Evolutionary conservation across 2,797 vertebrate species (phyloP).

Genomic region (Streptopelia turtur): DNA sequence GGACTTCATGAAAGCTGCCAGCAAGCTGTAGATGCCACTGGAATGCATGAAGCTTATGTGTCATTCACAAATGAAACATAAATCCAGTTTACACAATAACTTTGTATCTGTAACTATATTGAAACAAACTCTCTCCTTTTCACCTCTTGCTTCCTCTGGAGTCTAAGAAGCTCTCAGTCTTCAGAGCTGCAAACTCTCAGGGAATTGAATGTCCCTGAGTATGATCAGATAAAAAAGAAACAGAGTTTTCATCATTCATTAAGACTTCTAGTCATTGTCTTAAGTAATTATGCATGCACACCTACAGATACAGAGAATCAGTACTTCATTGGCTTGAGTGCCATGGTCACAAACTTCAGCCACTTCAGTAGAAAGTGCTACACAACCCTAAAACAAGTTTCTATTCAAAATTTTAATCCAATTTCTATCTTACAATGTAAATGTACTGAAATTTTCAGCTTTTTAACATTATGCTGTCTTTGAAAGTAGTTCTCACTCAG

Average conservation of each 20-base stretch:
- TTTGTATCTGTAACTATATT: not conserved
- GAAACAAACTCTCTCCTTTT: not conserved
- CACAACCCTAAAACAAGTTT: not conserved
- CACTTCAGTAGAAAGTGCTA: not conserved
- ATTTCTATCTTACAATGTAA: not conserved
- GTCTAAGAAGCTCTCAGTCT: not conserved
- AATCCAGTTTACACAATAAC: not conserved
- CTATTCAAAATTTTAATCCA: not conserved
- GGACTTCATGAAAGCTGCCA: not conserved
- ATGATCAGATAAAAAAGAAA: not conserved
- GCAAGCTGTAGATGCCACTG: not conserved
- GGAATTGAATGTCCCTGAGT: fast-evolving
- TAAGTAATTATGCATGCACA: not conserved
- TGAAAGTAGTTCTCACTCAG: slow-evolving; percentile 19
- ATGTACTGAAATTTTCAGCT: not conserved
- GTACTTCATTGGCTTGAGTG: not conserved
- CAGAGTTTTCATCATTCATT: not conserved
- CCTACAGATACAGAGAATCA: not conserved
- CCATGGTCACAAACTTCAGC: not conserved
- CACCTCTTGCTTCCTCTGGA: not conserved
- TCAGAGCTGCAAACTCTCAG: not conserved
- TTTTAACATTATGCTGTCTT: not conserved
- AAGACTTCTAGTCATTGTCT: not conserved
- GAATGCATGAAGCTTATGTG: not conserved
- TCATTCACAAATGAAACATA: not conserved